A percentile compares a stretch with the other conserved stretches of the same genome.
phyloP scores from a whole-genome alignment of 1,140 invertebrate genomes.

The Achroia grisella region DNA sequence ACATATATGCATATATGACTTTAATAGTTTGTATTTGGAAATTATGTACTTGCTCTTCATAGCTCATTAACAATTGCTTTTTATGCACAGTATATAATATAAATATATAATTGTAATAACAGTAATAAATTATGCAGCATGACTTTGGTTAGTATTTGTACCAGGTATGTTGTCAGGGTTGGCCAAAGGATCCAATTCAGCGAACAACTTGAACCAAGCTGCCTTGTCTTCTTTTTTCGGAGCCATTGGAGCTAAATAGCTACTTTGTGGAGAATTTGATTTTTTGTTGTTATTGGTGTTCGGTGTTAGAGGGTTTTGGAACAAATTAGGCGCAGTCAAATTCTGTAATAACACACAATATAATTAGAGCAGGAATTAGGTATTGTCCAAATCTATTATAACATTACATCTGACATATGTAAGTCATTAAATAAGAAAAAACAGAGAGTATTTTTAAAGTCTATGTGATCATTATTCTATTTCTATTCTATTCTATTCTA shows the following conservation, averaged over 20 bases:
- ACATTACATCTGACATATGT: no score
- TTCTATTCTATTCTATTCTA: no score
- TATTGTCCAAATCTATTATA: no score
- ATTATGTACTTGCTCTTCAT: not conserved
- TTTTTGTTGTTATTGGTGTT: slow-evolving; percentile 20
- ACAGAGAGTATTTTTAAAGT: no score
- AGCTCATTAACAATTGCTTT: not conserved
- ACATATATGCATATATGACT: not conserved
- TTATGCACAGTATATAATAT: no score
- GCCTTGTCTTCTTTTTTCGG: slow-evolving; percentile 70
- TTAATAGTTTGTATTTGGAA: not conserved
- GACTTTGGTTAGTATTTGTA: slow-evolving; percentile 58
- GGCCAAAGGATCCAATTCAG: slow-evolving; percentile 92
- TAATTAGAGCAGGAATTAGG: no score
- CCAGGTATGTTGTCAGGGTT: slow-evolving; percentile 77
- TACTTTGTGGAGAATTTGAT: slow-evolving; percentile 10
- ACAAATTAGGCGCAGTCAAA: slow-evolving; percentile 23
- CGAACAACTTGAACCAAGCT: slow-evolving; percentile 93
- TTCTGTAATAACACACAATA: slow-evolving; percentile 25
- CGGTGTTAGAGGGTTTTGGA: slow-evolving; percentile 32
- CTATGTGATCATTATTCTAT: no score
- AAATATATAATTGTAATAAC: not conserved
- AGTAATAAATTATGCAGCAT: slow-evolving; percentile 44
- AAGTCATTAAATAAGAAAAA: no score
- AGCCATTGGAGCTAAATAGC: slow-evolving; percentile 10